Base-by-base conservation (phyloP, 2,888 invertebrate species). In the Emmelina monodactyla region DNA sequence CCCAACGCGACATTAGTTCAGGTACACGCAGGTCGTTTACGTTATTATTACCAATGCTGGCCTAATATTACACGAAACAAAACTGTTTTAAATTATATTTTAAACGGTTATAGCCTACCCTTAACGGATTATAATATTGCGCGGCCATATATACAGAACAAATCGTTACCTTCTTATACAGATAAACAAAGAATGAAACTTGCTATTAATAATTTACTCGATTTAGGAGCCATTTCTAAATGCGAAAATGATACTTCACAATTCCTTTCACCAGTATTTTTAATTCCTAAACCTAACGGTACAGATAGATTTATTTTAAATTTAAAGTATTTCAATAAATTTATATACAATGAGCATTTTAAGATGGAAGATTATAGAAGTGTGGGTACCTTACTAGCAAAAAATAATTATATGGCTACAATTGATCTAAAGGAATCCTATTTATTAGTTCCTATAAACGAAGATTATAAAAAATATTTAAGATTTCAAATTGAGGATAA, bases 371-470 rank as follows among this genome's bases (percentile, higher is more conserved):
- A n/a, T n/a, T n/a, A n/a, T n/a, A n/a, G 32, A 19, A 35, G 30
- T 15, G 35, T 15, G 4, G 9, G 7, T 14, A 14, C 16, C 28
- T 31, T 38, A 9, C 1, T 39, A 10, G 12, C 16, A 6, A n/a
- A 12, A 19, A 22, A 13, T 13, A 9, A 28, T n/a, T 38, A 14
- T 12, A 35, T 33, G 35, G 33, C 33, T 29, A 35, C 34, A 9
- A 29, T 35, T 9, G 38, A 38, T 25, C 25, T 35, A 7, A 35
- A 35, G 14, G 37, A 34, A 28, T 32, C 37, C 10, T 37, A 37
- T 22, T 19, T 34, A 22, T 25, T 32, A 16, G 28, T 34, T 3
- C 30, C 29, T 7, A 33, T 35, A 9, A 6, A 31, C 7, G 10
- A n/a, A 3, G 29, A 22, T 14, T 15, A 28, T 34, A 28, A n/a